Evolutionary conservation across 2,797 vertebrate species (phyloP).

Genomic region (Bovichtus diacanthus): DNA sequence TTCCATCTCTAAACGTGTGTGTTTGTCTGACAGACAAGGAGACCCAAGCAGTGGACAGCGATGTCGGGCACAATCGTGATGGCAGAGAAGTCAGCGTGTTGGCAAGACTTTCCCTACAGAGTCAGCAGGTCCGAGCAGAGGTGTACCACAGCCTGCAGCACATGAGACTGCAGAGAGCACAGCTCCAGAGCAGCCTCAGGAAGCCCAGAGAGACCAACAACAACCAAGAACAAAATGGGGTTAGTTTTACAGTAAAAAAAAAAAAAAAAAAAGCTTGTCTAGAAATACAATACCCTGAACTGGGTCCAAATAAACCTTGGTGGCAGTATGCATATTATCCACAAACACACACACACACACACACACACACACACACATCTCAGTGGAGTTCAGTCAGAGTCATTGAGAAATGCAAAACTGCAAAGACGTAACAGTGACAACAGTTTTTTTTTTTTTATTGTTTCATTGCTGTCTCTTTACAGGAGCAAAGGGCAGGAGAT

Average conservation of each 20-base stretch:
- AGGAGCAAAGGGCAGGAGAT: constrained; percentile 62
- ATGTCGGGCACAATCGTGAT: background rate
- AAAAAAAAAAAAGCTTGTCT: background rate
- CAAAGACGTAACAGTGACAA: background rate
- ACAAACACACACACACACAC: background rate
- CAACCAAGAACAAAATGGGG: constrained; percentile 37
- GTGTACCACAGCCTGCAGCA: constrained; percentile 86
- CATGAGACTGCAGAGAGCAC: constrained; percentile 86
- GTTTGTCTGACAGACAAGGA: constrained; percentile 82
- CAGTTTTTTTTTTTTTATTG: too few species aligned
- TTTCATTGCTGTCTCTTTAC: too few species aligned
- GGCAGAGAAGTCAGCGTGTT: constrained; percentile 67
- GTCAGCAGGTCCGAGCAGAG: constrained; percentile 83
- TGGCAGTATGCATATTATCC: background rate
- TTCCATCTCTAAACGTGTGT: constrained; percentile 9
- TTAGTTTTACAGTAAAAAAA: constrained; percentile 33
- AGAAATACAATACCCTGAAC: background rate
- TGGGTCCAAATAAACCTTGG: background rate
- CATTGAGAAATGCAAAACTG: background rate
- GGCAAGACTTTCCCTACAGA: constrained; percentile 85
- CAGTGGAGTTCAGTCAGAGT: background rate
- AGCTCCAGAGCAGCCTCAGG: constrained; percentile 83
- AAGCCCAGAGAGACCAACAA: constrained; percentile 77
- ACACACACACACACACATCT: background rate
- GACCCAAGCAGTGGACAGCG: constrained; percentile 81